A percentile compares a stretch with the other conserved stretches of the same genome.
Conservation (phyloP, 2,113 vertebrate species). For the Eublepharis macularius region DNA sequence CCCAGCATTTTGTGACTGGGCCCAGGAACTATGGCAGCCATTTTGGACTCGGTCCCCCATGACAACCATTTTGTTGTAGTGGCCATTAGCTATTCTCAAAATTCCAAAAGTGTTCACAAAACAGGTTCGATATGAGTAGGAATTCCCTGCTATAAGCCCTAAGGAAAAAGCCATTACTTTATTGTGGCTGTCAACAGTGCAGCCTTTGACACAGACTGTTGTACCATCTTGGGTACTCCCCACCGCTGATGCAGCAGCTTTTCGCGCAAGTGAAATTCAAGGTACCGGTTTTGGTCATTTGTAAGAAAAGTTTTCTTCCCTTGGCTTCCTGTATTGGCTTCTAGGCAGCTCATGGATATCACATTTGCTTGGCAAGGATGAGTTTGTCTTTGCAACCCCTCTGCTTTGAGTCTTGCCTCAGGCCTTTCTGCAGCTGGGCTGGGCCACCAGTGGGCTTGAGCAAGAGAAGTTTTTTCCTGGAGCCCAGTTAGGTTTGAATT, state of each 20-base stretch:
- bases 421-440: background rate
- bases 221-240: background rate
- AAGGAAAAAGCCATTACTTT: background rate
- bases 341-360: background rate
- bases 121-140: too few species aligned
- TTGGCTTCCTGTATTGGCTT: background rate
- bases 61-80: too few species aligned
- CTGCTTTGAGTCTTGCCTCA: accelerated
- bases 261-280: background rate
- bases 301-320: too few species aligned
- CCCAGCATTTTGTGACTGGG: too few species aligned
- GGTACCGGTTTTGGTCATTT: background rate
- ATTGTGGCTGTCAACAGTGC: background rate
- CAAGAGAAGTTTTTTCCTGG: background rate
- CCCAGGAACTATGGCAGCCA: too few species aligned
- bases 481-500: background rate
- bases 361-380: too few species aligned
- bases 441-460: background rate
- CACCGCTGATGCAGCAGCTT: constrained; percentile 6
- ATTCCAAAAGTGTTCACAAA: too few species aligned
- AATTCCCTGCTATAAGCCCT: too few species aligned
- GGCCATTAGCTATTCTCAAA: too few species aligned
- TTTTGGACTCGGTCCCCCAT: too few species aligned
- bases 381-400: background rate
- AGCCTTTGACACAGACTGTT: background rate